phyloP scores from a whole-genome alignment of 2,113 vertebrate species.

The Edolisoma coerulescens region DNA sequence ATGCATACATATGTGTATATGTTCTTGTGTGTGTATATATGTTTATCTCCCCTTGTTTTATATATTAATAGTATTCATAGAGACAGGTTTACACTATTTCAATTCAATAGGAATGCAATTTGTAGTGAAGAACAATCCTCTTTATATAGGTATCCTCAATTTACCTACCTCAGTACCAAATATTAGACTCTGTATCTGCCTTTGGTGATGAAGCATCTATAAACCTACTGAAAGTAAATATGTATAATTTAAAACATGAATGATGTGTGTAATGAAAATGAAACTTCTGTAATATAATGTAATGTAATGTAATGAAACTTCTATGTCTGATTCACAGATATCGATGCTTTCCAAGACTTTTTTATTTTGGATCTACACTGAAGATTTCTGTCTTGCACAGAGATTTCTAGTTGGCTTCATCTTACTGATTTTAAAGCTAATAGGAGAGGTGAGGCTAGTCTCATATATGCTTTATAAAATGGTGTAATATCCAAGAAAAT shows the following conservation, averaged over 20 bases:
- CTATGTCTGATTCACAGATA: background rate
- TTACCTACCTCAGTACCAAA: background rate
- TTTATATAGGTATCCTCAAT: background rate
- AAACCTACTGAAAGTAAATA: background rate
- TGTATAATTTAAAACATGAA: background rate
- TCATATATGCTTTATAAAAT: background rate
- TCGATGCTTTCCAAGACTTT: background rate
- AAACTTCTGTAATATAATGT: too few species aligned
- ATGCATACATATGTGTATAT: background rate
- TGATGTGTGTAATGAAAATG: background rate
- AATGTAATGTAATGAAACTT: too few species aligned
- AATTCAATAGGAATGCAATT: background rate
- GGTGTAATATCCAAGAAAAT: background rate
- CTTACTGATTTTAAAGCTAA: background rate
- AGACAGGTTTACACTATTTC: background rate
- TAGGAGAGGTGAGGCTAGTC: background rate
- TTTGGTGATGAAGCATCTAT: background rate
- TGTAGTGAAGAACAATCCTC: fast-evolving
- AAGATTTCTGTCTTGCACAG: background rate
- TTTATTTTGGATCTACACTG: background rate
- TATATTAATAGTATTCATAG: background rate
- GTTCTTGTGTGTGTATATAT: background rate
- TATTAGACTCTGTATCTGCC: background rate
- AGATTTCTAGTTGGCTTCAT: background rate
- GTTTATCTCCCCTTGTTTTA: background rate